These are phyloP conservation scores for Drosophila antonietae DNA, from an alignment of 2,888 invertebrate genomes.

Conservation along the genomic window DNA sequence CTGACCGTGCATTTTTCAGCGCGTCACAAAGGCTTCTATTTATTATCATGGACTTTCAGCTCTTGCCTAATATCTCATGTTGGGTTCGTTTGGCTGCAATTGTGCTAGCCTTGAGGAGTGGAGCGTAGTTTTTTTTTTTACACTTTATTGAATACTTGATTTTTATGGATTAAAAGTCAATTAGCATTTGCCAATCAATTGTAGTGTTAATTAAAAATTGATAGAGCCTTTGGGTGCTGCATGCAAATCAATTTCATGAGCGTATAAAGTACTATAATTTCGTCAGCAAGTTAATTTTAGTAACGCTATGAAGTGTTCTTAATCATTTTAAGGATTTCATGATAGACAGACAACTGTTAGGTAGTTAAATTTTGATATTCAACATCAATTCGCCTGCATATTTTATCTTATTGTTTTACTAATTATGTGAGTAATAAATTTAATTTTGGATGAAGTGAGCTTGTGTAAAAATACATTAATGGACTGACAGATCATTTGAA, in stretches of 20 bases:
- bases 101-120: slow-evolving; percentile 37
- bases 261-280: background rate
- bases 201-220: slow-evolving; percentile 33
- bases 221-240: slow-evolving; percentile 12
- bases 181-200: slow-evolving; percentile 61
- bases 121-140: slow-evolving; percentile 32
- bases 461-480: background rate
- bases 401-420: background rate
- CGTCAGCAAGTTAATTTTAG: background rate
- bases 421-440: background rate
- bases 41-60: slow-evolving; percentile 56
- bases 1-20: slow-evolving; percentile 43
- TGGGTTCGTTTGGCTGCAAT: slow-evolving; percentile 20
- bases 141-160: slow-evolving; percentile 25
- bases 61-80: slow-evolving; percentile 34
- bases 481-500: background rate
- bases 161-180: slow-evolving; percentile 63
- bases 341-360: background rate
- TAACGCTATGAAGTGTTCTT: no score
- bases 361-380: no score
- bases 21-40: slow-evolving; percentile 54
- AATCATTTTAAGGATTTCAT: background rate
- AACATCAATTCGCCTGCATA: background rate
- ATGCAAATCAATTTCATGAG: slow-evolving; percentile 37
- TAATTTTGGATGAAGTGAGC: background rate